These are phyloP conservation scores for Parasteatoda tepidariorum DNA, from an alignment of 1,140 invertebrate genomes.

Conservation along the genomic window DNA sequence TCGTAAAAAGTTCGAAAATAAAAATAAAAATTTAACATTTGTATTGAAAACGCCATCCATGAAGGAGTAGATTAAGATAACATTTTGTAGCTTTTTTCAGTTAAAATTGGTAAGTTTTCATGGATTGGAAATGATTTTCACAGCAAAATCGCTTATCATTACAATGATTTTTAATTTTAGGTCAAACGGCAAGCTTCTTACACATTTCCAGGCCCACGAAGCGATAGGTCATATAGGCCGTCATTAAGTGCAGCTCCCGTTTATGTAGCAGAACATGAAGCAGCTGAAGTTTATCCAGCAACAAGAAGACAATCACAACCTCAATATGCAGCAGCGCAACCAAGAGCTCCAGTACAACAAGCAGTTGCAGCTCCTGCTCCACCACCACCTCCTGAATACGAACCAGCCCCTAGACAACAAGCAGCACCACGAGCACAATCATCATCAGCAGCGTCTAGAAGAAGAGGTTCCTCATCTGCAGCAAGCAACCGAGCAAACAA, in stretches of 20 bases:
- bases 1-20: too few relatives aligned
- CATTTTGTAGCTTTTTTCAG: too few relatives aligned
- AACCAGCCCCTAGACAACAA: conserved; percentile 3
- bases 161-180: neutral
- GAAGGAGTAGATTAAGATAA: too few relatives aligned
- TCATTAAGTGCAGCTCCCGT: neutral
- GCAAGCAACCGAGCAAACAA: conserved; percentile 28
- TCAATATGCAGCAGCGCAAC: neutral
- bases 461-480: conserved; percentile 7
- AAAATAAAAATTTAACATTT: too few relatives aligned
- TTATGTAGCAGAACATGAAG: conserved; percentile 21
- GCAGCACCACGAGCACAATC: neutral
- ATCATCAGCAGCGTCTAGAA: neutral
- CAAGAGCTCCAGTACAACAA: neutral
- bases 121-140: too few relatives aligned
- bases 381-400: neutral
- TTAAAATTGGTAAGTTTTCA: too few relatives aligned
- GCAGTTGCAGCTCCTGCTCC: conserved; percentile 16
- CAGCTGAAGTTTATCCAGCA: conserved; percentile 25
- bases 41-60: too few relatives aligned
- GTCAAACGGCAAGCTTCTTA: conserved; percentile 52
- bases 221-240: neutral
- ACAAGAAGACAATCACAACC: conserved; percentile 32
- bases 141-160: too few relatives aligned
- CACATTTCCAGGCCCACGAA: conserved; percentile 50